Percentiles rank a stretch among this genome's conserved stretches.
Evolutionary conservation across 2,113 vertebrate genomes (phyloP).

Genomic region (Grammomys surdaster): DNA sequence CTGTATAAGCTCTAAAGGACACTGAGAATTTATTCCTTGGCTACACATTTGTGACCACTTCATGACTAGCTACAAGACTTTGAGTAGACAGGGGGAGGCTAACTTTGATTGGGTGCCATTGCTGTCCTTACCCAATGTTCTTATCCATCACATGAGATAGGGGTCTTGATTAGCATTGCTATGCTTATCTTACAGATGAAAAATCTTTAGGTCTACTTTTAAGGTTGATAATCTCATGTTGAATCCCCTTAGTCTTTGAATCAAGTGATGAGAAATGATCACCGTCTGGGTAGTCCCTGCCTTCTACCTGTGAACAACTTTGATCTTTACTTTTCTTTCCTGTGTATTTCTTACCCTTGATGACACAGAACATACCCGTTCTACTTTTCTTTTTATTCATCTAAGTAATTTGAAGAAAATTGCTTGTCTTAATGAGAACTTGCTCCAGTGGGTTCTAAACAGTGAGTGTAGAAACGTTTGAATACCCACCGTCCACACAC

Average conservation of each 20-base stretch:
- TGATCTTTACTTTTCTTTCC: not conserved
- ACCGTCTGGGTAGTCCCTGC: not conserved
- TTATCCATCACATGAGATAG: rapidly evolving
- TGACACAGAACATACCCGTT: not conserved
- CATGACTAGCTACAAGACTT: not conserved
- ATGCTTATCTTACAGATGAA: not conserved
- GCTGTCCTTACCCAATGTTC: rapidly evolving
- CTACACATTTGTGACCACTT: not conserved
- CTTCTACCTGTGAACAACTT: not conserved
- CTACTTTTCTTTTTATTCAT: not conserved
- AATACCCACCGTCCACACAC: not conserved
- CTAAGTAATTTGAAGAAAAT: not conserved
- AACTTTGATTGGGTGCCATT: not conserved
- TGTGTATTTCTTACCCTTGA: not conserved
- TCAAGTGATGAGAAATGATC: not conserved
- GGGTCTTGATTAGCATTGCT: too few relatives aligned
- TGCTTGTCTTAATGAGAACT: not conserved
- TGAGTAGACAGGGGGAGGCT: not conserved
- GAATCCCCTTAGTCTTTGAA: not conserved
- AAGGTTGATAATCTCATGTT: not conserved
- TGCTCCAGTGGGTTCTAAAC: rapidly evolving
- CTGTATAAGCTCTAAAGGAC: not conserved
- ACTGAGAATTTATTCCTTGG: not conserved
- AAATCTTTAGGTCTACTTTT: not conserved
- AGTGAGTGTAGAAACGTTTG: not conserved